Evolutionary conservation across 2,797 vertebrate genomes (phyloP), one percentile per base, ranked within the genome.

Genomic region (Xyrichtys novacula): DNA sequence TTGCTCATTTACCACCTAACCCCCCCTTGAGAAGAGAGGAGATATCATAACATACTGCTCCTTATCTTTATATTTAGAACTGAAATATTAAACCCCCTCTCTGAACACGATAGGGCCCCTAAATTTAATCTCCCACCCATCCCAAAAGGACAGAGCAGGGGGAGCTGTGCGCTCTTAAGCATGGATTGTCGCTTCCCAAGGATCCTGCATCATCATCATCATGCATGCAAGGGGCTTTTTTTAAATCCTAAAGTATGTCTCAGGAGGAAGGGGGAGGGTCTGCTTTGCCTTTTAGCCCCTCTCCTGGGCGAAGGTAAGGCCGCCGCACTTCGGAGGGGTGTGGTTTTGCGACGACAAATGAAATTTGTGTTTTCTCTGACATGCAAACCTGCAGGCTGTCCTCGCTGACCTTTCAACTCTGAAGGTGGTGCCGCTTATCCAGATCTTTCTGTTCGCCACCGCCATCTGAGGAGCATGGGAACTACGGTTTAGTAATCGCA

Each of bases 391-490:
- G 43, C 94, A 99, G 98, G 98, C 98, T 57, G 97, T 99, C 83
- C 97, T 99, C 79, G 98, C 98, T 66, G 98, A 99, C 84, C 96
- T 99, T 82, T 99, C 98, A 9, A 99, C 98, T 49, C 92, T 99
- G 84, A 98, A 98, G 95, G 98, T 99, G 81, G 96, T 98, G 94
- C 98, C 98, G 43, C 97, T 99, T 91, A 96, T 99, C 91, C 98
- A 99, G 82, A 96, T 99, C 92, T 98, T 99, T 89, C 92, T 99
- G 23, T 99, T 98, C 66, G 96, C 96, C 68, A 96, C 95, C 52
- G 86, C 95, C 80, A 93, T 95, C 88, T 99, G 93, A 97, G 89
- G 70, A 59, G 56, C 6, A 1, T 1, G 19, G n/a, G 44, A 20
- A 34, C 32, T 6, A 6, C 34, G 8, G 38, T 7, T 46, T 20